phyloP scores from a whole-genome alignment of 2,113 vertebrate species.

The Bombycilla garrulus region DNA sequence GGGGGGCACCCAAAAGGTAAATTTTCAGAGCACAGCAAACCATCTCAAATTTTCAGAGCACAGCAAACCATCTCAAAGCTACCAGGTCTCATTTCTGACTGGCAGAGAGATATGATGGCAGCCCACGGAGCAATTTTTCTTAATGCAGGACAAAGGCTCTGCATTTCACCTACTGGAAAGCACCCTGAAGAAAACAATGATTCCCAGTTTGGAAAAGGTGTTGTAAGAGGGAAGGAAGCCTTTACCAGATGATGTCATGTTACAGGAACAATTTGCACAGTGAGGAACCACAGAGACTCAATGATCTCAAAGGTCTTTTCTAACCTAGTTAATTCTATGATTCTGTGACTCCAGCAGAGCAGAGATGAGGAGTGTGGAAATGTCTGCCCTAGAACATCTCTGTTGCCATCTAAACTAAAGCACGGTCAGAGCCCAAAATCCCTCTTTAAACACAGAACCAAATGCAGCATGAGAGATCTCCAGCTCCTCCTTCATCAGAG shows the following conservation, averaged over 20 bases:
- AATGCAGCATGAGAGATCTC: background rate
- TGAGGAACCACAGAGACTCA: background rate
- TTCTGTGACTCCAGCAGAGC: background rate
- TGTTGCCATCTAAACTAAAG: background rate
- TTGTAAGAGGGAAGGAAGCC: background rate
- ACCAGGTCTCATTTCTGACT: background rate
- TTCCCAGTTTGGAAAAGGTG: background rate
- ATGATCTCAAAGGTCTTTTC: background rate
- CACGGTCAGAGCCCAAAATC: background rate
- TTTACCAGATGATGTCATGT: background rate
- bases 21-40: background rate
- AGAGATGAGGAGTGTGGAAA: background rate
- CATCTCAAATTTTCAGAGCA: background rate
- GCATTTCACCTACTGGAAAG: background rate
- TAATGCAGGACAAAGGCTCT: background rate
- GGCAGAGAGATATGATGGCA: rapidly evolving
- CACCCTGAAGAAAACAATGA: background rate
- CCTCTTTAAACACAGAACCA: background rate
- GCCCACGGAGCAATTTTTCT: background rate
- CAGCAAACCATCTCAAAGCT: background rate
- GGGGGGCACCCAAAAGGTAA: background rate
- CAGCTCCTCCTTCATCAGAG: background rate
- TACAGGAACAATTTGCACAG: background rate
- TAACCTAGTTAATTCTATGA: background rate
- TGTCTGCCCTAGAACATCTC: rapidly evolving